Percentiles rank a stretch among this genome's conserved stretches.
Evolutionary conservation across 2,888 invertebrate species (phyloP).

Genomic region (Clostera curtula): DNA sequence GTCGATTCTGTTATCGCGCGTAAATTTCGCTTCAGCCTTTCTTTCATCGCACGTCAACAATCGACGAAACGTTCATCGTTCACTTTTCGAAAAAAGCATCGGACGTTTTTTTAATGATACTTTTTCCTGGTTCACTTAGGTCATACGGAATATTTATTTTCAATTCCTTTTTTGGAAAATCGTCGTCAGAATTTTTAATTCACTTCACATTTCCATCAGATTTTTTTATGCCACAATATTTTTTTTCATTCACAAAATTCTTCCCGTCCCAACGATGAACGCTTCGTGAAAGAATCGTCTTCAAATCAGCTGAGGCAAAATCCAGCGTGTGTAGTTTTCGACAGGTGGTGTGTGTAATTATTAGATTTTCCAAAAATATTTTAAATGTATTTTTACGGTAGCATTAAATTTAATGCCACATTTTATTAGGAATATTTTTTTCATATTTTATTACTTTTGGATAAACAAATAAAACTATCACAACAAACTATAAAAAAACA

Average conservation of each 20-base stretch:
- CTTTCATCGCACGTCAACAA: conserved; percentile 48
- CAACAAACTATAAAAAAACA: conserved; percentile 27
- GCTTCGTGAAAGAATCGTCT: conserved; percentile 35
- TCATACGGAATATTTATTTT: too few species aligned
- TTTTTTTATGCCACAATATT: conserved; percentile 5
- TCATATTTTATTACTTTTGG: conserved; percentile 21
- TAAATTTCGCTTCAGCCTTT: conserved; percentile 45
- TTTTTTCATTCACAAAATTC: conserved; percentile 14
- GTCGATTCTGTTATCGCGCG: conserved; percentile 48
- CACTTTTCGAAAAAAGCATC: conserved; percentile 20
- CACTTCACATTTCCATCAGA: conserved; percentile 6
- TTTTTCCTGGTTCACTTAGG: too few species aligned
- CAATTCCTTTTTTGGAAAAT: too few species aligned
- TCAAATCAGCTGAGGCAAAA: conserved; percentile 51
- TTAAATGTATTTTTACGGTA: conserved; percentile 5
- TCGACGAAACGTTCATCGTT: conserved; percentile 54
- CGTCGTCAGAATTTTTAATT: too few species aligned
- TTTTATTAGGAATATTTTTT: conserved; percentile 4
- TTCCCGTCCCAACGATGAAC: conserved; percentile 32
- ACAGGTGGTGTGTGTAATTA: conserved; percentile 35
- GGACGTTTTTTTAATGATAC: conserved; percentile 13
- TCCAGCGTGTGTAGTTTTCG: conserved; percentile 36
- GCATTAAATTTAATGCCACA: conserved; percentile 2
- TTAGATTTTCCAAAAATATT: conserved; percentile 24
- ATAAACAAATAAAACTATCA: conserved; percentile 30